Base-by-base conservation (phyloP, 2,888 invertebrate species). In the Tineola bisselliella region DNA sequence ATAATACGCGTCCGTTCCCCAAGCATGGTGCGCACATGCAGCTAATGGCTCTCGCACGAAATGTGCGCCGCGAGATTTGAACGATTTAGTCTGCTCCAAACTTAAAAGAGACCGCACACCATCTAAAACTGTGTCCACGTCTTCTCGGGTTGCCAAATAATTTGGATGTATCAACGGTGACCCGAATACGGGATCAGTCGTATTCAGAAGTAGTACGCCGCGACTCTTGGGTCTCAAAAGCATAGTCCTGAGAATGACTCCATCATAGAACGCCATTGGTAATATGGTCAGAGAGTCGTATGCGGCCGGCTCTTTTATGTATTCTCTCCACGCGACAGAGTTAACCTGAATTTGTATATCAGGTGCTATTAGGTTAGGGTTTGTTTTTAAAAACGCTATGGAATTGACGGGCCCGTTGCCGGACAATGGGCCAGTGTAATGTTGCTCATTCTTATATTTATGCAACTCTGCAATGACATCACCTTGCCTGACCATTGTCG, bases 111-210 rank as follows among this genome's bases (percentile, higher is more conserved):
- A 89, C 66, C 87, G 87, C 5, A 90, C 82, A 0, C 90, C 91
- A 68, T 88, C 88, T 0, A 92, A 74, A 61, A 92, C 71, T 3
- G 88, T 80, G 15, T 84, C 70, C 0, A 91, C 66, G 70, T 94
- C 94, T 0, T 87, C 81, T 52, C 88, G 77, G 48, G 89, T 87
- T 0, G 75, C 81, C 63, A 91, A 90, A 61, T 90, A 91, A 62
- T 90, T 91, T 0, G 94, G 89, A 67, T 90, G 89, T 56, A 95
- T 88, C 30, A 91, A 69, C 0, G 95, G 95, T 44, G 88, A 80
- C 0, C 92, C 91, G 67, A 88, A 84, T 58, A 88, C 69, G 0
- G 94, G 94, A 77, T 95, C 88, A 0, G 88, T 87, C 0, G 84
- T 76, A 67, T 91, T 91, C 0, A 95, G 74, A 31, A 77, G 68